Conservation (phyloP, 2,113 vertebrate genomes). For the Lanius ludovicianus region DNA sequence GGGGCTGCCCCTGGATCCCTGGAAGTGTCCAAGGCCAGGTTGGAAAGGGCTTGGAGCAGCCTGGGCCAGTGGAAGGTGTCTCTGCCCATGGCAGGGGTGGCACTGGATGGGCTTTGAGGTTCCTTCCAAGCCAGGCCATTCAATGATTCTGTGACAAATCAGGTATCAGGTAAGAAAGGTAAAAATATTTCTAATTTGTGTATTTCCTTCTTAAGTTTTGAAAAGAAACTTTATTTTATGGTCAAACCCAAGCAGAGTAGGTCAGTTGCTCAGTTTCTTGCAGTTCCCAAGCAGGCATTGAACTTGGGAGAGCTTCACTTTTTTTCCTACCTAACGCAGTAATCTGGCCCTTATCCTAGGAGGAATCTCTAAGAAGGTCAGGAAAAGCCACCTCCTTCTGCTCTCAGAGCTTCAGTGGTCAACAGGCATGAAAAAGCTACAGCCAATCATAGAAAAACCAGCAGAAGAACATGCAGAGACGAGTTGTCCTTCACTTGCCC, state of each 20-base stretch:
- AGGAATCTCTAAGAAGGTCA: background rate
- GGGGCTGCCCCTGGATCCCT: background rate
- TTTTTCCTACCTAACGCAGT: background rate
- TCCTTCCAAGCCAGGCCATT: background rate
- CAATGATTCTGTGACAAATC: background rate
- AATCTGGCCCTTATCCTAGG: background rate
- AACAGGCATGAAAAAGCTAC: background rate
- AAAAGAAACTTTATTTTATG: background rate
- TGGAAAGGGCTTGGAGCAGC: fast-evolving
- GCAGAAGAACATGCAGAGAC: background rate
- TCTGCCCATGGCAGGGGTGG: background rate
- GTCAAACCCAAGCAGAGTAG: background rate
- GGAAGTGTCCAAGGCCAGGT: fast-evolving
- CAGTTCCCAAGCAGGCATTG: background rate
- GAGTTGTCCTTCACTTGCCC: background rate
- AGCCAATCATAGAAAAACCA: background rate
- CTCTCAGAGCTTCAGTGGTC: background rate
- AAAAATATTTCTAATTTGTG: background rate
- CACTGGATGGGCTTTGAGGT: background rate
- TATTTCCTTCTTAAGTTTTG: background rate
- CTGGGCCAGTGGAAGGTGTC: fast-evolving
- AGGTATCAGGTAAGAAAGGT: background rate
- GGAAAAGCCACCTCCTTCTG: background rate
- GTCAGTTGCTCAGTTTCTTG: background rate
- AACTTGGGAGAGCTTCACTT: background rate